A percentile compares a stretch with the other conserved stretches of the same genome.
Evolutionary conservation across 2,113 vertebrate genomes (phyloP).

Genomic region (Solenodon paradoxus): DNA sequence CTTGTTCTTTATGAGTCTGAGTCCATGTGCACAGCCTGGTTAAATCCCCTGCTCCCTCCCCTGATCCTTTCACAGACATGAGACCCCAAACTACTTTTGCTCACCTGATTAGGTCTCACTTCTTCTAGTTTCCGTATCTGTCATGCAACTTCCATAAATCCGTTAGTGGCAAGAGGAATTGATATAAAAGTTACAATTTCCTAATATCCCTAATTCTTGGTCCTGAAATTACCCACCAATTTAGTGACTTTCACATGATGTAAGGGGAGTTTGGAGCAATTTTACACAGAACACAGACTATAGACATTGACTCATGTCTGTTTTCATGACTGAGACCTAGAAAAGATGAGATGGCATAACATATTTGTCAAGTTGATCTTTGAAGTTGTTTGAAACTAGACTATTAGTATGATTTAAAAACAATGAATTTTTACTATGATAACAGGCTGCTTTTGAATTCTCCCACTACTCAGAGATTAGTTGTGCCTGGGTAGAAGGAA

Average conservation of each 20-base stretch:
- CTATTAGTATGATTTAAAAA: not conserved
- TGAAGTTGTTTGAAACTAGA: not conserved
- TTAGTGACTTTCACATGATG: not conserved
- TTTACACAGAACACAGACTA: not conserved
- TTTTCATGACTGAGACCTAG: not conserved
- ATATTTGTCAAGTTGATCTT: not conserved
- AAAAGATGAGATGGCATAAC: not conserved
- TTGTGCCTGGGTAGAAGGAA: not conserved
- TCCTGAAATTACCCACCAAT: not conserved
- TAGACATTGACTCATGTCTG: not conserved
- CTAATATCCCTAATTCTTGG: not conserved
- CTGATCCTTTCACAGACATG: not conserved
- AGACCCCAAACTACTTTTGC: not conserved
- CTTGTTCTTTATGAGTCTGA: not conserved
- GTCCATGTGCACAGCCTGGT: not conserved
- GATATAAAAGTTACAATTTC: not conserved
- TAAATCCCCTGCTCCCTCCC: not conserved
- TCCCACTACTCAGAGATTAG: not conserved
- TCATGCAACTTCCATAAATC: not conserved
- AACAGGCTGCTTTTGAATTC: not conserved
- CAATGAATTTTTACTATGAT: not conserved
- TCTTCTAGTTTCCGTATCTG: not conserved
- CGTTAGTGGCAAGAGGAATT: not conserved
- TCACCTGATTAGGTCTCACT: not conserved
- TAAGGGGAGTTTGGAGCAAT: not conserved